Evolutionary conservation across 2,797 vertebrate species (phyloP), one percentile per base, ranked within the genome.

Genomic region (Tenualosa ilisha): DNA sequence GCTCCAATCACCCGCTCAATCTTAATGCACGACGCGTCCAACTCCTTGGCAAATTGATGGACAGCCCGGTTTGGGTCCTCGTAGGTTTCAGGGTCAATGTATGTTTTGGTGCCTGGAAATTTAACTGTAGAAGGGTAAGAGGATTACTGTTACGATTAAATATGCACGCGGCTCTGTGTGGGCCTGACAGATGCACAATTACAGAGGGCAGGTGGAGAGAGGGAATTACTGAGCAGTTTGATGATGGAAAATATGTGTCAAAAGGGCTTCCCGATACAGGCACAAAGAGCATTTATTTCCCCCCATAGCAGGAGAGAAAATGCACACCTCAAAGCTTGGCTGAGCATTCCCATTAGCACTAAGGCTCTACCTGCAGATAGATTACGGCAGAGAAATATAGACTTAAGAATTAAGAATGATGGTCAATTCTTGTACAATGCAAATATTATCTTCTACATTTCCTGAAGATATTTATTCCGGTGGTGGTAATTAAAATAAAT

Each of bases 61-160:
- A 99, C 97, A 94, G 98, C 98, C 95, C 98, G 96, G 97, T 97
- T 99, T 81, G 98, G 98, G 94, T 99, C 98, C 93, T 99, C 98
- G 84, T 99, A 99, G 93, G 98, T 99, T 96, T 99, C 97, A 87
- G 98, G 98, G 97, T 99, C 98, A 94, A 99, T 98, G 97, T 99
- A 99, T 91, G 97, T 99, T 97, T 99, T 99, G 96, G 97, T 98
- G 96, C 98, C 98, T 97, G 98, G 98, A 97, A 99, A 99, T 98
- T 99, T 99, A 96, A 99, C 98, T 99, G 97, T 97, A 97, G 96
- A 97, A 96, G 96, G 95, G 96, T 97, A 97, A 99, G 96, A 98
- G 97, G 97, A 97, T 97, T 95, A 97, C 97, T 96, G 97, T 96
- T 96, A 96, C 94, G 96, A 96, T 97, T 95, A 97, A 96, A 95